These are phyloP conservation scores for Euleptes europaea DNA, from an alignment of 2,113 vertebrate genomes.

Conservation along the genomic window DNA sequence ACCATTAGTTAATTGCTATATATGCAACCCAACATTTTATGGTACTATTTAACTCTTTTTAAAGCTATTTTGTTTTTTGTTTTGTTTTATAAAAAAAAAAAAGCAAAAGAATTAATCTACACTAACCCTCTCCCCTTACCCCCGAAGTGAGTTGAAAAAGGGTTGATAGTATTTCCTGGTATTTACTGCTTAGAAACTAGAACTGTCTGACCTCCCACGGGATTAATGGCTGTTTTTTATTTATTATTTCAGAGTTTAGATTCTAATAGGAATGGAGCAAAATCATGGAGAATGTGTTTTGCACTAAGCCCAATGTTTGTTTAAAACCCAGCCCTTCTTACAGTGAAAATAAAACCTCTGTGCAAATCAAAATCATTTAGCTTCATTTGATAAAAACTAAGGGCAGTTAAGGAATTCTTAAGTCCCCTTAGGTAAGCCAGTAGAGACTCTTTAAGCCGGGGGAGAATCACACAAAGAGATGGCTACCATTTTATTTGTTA, in stretches of 20 bases:
- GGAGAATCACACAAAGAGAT: not conserved
- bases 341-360: not conserved
- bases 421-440: not conserved
- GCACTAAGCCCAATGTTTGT: not conserved
- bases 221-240: conserved; percentile 6
- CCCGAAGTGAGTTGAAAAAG: conserved; percentile 1
- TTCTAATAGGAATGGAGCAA: not conserved
- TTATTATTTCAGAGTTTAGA: conserved; percentile 10
- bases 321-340: not conserved
- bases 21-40: conserved; percentile 27
- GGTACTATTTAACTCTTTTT: conserved; percentile 43
- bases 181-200: conserved; percentile 39
- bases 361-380: not conserved
- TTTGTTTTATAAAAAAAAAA: not conserved
- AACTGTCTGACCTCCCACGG: conserved; percentile 25
- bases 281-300: not conserved
- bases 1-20: conserved; percentile 71
- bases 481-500: not conserved
- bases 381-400: not conserved
- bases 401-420: not conserved
- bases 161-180: conserved; percentile 14
- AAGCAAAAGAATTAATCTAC: conserved; percentile 36
- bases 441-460: not conserved
- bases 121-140: not conserved
- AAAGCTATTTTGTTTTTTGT: conserved; percentile 19